Evolutionary conservation across 2,113 vertebrate genomes (phyloP).

Genomic region (Crotalus viridis): DNA sequence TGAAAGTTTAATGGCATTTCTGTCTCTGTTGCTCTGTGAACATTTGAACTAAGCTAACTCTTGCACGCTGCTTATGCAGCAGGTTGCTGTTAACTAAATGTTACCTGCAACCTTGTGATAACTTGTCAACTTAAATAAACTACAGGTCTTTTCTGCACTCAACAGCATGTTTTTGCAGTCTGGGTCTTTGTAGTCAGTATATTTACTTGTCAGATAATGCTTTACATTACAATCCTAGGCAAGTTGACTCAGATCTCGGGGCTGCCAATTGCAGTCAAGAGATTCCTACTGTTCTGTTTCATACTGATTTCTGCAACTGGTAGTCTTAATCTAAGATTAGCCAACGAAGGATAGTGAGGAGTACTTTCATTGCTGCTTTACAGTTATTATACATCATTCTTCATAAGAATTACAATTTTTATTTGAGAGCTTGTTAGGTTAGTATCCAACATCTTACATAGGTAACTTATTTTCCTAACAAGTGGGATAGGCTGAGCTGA

Average conservation of each 20-base stretch:
- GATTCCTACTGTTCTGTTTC: background rate
- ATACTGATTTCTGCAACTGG: background rate
- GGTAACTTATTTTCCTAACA: background rate
- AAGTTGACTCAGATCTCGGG: background rate
- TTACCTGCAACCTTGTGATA: background rate
- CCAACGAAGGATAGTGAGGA: background rate
- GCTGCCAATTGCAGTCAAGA: background rate
- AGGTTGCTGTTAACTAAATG: background rate
- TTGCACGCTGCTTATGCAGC: background rate
- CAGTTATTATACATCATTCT: background rate
- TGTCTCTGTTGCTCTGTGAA: background rate
- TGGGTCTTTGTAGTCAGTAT: background rate
- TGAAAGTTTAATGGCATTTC: slow-evolving; percentile 38
- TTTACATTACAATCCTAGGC: background rate
- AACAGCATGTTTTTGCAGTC: background rate
- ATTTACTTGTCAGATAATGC: background rate
- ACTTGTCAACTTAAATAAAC: slow-evolving; percentile 9
- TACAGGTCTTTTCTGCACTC: background rate
- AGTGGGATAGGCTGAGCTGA: background rate
- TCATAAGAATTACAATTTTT: background rate
- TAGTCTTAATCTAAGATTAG: background rate
- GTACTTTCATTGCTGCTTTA: background rate
- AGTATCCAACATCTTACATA: background rate
- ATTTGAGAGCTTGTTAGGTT: background rate
- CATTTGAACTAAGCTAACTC: background rate